Evolutionary conservation across 2,888 invertebrate genomes (phyloP).

Genomic region (Nebria salina): DNA sequence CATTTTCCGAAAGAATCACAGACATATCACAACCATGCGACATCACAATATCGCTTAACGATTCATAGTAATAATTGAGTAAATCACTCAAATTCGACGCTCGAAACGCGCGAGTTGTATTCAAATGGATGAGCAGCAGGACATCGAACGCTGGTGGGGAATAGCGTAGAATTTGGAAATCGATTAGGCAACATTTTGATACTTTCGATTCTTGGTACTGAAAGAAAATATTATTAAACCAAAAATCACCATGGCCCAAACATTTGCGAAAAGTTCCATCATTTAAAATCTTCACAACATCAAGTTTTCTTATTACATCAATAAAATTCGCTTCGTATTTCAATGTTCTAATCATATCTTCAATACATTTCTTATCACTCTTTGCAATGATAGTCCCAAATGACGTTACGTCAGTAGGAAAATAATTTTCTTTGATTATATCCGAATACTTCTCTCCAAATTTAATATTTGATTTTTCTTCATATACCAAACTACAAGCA

Average conservation of each 20-base stretch:
- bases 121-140: slow-evolving; percentile 53
- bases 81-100: slow-evolving; percentile 51
- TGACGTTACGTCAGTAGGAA: slow-evolving; percentile 47
- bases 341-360: slow-evolving; percentile 38
- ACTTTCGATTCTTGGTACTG: slow-evolving; percentile 51
- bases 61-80: slow-evolving; percentile 53
- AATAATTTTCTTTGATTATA: slow-evolving; percentile 52
- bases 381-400: slow-evolving; percentile 39
- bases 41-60: slow-evolving; percentile 48
- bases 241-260: slow-evolving; percentile 56
- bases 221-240: slow-evolving; percentile 57
- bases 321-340: neutral
- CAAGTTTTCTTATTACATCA: neutral
- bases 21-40: slow-evolving; percentile 44
- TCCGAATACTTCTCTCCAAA: slow-evolving; percentile 51
- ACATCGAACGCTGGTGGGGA: slow-evolving; percentile 55
- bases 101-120: slow-evolving; percentile 53
- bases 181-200: slow-evolving; percentile 52
- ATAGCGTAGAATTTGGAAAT: slow-evolving; percentile 56
- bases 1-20: slow-evolving; percentile 47
- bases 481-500: slow-evolving; percentile 63
- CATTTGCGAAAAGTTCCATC: slow-evolving; percentile 48
- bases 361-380: slow-evolving; percentile 51
- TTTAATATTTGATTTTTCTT: slow-evolving; percentile 56
- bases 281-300: neutral